Conservation (phyloP, 2,888 invertebrate species). For the Drosophila mimica region DNA sequence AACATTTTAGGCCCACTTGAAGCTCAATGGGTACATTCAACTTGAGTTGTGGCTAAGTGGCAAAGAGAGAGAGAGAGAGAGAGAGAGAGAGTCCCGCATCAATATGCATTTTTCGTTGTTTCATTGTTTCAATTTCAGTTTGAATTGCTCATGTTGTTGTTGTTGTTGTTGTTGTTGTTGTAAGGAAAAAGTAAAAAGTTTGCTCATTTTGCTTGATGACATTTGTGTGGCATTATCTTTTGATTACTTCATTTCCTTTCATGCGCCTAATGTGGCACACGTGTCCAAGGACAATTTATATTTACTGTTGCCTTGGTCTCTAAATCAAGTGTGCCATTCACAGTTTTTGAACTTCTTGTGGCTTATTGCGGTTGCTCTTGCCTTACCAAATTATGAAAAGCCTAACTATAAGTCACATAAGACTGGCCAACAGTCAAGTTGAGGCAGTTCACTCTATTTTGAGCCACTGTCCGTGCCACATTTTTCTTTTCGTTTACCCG, state of each 20-base stretch:
- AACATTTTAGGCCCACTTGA: constrained; percentile 4
- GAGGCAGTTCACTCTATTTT: constrained; percentile 32
- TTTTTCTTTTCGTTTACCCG: constrained; percentile 69
- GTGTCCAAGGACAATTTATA: constrained; percentile 41
- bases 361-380: not conserved
- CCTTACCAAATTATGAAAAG: constrained; percentile 66
- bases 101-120: constrained; percentile 50
- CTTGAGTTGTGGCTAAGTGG: constrained; percentile 20
- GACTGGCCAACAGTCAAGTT: constrained; percentile 27
- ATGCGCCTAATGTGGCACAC: constrained; percentile 54
- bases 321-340: constrained; percentile 39
- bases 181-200: constrained; percentile 52
- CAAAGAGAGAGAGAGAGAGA: not conserved
- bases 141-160: constrained; percentile 17
- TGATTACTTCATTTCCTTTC: constrained; percentile 74
- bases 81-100: constrained; percentile 38
- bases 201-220: constrained; percentile 66
- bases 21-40: constrained; percentile 22
- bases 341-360: constrained; percentile 38
- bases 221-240: constrained; percentile 75
- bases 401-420: constrained; percentile 60
- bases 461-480: constrained; percentile 33
- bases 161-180: constrained; percentile 1
- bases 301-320: constrained; percentile 23
- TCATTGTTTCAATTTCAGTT: constrained; percentile 38